Percentiles rank a stretch among this genome's conserved stretches.
Conservation (phyloP, 2,113 vertebrate genomes). For the Zapornia atra region DNA sequence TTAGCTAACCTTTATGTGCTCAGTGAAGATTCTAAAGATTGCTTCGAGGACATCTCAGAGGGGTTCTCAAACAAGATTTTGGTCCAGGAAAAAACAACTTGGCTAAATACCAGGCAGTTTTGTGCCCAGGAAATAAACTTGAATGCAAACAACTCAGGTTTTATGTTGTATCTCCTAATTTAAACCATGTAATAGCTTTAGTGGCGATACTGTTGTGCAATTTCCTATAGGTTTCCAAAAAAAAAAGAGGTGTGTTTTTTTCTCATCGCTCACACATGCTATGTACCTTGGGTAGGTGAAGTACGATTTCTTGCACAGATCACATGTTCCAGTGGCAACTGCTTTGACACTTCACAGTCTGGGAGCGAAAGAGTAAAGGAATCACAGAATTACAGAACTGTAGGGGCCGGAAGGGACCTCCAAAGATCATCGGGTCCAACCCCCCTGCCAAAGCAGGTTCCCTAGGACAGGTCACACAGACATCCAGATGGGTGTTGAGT, state of each 20-base stretch:
- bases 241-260: background rate
- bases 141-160: background rate
- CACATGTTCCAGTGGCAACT: fast-evolving
- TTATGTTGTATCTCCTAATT: background rate
- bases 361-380: background rate
- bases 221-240: background rate
- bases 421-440: too few species aligned
- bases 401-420: too few species aligned
- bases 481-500: too few species aligned
- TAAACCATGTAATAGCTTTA: background rate
- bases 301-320: background rate
- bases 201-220: fast-evolving
- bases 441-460: too few species aligned
- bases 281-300: too few species aligned
- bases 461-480: too few species aligned
- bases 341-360: background rate
- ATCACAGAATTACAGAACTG: too few species aligned
- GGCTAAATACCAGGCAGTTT: fast-evolving
- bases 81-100: background rate
- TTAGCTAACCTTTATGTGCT: background rate
- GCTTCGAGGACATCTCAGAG: background rate
- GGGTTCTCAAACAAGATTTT: background rate
- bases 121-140: background rate
- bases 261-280: fast-evolving
- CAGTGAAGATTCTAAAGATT: background rate